phyloP scores from a whole-genome alignment of 2,888 invertebrate species.

The Philereme transversata region DNA sequence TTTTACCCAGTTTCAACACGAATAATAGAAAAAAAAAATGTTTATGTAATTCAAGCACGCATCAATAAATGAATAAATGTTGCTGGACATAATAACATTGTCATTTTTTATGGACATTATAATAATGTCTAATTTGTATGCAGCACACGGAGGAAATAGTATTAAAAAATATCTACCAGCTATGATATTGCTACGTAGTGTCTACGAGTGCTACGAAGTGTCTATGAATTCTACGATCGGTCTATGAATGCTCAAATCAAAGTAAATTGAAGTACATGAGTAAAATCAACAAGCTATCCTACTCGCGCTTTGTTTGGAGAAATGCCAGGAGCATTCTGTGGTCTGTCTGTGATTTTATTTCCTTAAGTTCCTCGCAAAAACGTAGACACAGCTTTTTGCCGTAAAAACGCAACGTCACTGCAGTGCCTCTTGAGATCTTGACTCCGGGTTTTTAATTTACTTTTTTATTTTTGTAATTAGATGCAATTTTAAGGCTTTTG shows the following conservation, averaged over 20 bases:
- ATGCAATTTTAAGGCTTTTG: conserved; percentile 3
- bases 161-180: too few species aligned
- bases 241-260: too few species aligned
- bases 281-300: conserved; percentile 1
- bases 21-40: too few species aligned
- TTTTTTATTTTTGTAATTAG: conserved; percentile 15
- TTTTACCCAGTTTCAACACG: too few species aligned
- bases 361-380: conserved; percentile 17
- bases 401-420: conserved; percentile 11
- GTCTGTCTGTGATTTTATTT: conserved; percentile 23
- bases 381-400: conserved; percentile 13
- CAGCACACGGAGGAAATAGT: too few species aligned
- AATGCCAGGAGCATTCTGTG: conserved; percentile 19
- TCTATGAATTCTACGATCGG: too few species aligned
- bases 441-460: conserved; percentile 7
- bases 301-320: conserved; percentile 15
- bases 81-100: too few species aligned
- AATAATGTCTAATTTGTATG: too few species aligned
- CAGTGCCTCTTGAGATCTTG: conserved; percentile 11
- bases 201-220: conserved; percentile 1
- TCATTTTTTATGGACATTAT: too few species aligned
- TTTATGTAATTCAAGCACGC: too few species aligned
- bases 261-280: too few species aligned
- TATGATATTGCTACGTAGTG: background rate
- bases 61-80: too few species aligned